These are phyloP conservation scores for Tholera decimalis DNA, from an alignment of 2,888 invertebrate species.

Conservation along the genomic window DNA sequence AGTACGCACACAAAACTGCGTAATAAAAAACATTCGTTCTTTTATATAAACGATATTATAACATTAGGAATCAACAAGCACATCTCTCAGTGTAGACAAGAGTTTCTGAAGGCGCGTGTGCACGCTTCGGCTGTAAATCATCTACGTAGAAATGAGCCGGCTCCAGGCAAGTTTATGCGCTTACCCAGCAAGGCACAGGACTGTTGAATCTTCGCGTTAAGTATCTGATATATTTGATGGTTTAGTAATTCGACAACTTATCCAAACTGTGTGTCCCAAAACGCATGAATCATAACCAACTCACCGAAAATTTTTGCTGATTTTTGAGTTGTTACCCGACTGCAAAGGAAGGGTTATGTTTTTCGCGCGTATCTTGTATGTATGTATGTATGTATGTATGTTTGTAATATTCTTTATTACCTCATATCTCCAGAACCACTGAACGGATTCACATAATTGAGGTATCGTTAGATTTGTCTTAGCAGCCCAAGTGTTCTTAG, in stretches of 20 bases:
- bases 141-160: constrained; percentile 60
- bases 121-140: constrained; percentile 80
- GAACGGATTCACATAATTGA: no score
- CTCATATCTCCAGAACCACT: no score
- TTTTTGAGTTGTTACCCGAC: no score
- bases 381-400: no score
- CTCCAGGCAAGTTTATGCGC: constrained; percentile 63
- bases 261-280: background rate
- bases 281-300: background rate
- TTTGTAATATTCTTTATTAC: no score
- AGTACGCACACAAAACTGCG: background rate
- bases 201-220: background rate
- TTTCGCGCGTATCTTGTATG: no score
- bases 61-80: constrained; percentile 55
- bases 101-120: constrained; percentile 63
- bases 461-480: no score
- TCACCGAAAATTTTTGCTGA: no score
- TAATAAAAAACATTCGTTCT: no score
- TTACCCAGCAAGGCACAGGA: constrained; percentile 24
- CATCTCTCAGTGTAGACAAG: constrained; percentile 60
- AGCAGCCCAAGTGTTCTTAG: no score
- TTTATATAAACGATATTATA: constrained; percentile 25
- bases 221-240: constrained; percentile 3
- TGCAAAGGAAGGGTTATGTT: no score
- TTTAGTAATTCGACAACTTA: background rate